phyloP scores from a whole-genome alignment of 2,888 invertebrate genomes.

The Drosophila lutescens region DNA sequence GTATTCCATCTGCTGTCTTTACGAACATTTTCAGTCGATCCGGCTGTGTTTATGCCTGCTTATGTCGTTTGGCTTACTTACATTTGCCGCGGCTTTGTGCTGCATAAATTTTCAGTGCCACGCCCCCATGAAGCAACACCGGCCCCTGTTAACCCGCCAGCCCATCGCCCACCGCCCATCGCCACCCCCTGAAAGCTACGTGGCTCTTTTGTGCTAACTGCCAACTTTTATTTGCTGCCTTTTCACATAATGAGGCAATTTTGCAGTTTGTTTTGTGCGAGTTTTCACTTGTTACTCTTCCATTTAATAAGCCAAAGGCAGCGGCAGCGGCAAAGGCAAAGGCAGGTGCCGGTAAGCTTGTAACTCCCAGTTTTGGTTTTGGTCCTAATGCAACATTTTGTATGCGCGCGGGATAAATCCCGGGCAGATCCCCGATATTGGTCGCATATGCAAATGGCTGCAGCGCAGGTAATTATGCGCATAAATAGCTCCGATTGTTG shows the following conservation, averaged over 20 bases:
- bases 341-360: conserved; percentile 3
- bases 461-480: conserved; percentile 69
- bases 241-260: conserved; percentile 74
- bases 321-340: neutral
- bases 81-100: conserved; percentile 77
- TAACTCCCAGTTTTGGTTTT: conserved; percentile 3
- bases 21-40: conserved; percentile 20
- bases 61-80: conserved; percentile 78
- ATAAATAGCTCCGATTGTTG: conserved; percentile 62
- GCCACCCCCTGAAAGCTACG: conserved; percentile 38
- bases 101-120: conserved; percentile 67
- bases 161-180: neutral
- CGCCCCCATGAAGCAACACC: conserved; percentile 26
- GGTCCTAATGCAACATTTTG: conserved; percentile 59
- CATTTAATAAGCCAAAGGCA: conserved; percentile 48
- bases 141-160: neutral
- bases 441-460: conserved; percentile 69
- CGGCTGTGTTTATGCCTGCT: conserved; percentile 72
- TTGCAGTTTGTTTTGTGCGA: conserved; percentile 43
- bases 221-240: conserved; percentile 65
- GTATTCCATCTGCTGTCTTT: conserved; percentile 16
- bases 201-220: conserved; percentile 74
- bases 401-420: conserved; percentile 60
- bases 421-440: conserved; percentile 44
- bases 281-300: conserved; percentile 54